phyloP scores from a whole-genome alignment of 2,888 invertebrate genomes.

The Mechanitis messenoides region DNA sequence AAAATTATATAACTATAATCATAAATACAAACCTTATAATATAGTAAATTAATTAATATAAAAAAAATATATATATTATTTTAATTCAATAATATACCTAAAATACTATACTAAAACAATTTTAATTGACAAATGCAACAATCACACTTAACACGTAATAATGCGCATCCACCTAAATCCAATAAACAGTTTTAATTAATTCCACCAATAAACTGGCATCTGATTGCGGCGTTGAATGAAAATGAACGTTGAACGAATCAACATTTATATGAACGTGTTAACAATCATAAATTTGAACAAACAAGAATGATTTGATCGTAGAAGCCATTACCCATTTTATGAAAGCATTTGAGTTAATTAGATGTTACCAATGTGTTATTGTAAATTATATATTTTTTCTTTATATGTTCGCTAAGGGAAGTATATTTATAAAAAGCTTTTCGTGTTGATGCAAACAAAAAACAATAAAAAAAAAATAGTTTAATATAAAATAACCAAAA shows the following conservation, averaged over 20 bases:
- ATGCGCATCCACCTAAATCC: slow-evolving; percentile 3
- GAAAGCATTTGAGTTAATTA: background rate
- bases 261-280: slow-evolving; percentile 1
- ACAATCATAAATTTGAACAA: slow-evolving; percentile 9
- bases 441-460: too few species aligned
- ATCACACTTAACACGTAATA: background rate
- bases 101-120: too few species aligned
- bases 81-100: too few species aligned
- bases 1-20: too few species aligned
- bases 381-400: background rate
- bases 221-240: slow-evolving; percentile 6
- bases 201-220: slow-evolving; percentile 7
- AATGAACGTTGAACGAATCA: background rate
- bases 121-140: background rate
- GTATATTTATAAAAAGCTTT: too few species aligned
- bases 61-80: too few species aligned
- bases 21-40: too few species aligned
- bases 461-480: too few species aligned
- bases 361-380: background rate
- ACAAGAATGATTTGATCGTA: slow-evolving; percentile 10
- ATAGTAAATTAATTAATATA: too few species aligned
- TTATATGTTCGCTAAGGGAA: too few species aligned
- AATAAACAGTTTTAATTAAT: slow-evolving; percentile 8
- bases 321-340: background rate
- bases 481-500: background rate